Evolutionary conservation across 2,113 vertebrate genomes (phyloP), one percentile per base, ranked within the genome.

Genomic region (Nothoprocta perdicaria): DNA sequence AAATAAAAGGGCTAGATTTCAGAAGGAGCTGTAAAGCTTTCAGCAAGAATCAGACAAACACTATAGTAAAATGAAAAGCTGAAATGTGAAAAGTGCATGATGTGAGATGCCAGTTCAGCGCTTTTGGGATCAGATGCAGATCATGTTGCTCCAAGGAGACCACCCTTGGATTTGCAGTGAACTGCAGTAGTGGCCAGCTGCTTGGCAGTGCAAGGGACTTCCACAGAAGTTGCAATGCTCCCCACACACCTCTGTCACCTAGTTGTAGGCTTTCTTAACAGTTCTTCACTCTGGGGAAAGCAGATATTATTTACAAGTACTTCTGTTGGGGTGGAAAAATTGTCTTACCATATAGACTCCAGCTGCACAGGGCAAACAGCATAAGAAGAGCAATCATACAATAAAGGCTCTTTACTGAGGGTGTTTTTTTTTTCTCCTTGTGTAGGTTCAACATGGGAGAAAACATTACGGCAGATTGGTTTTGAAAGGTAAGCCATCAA

Each of bases 401-500:
- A 17, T 31, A 77, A 60, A 3, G 14, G 9, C 48, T 57, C 48
- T 61, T 96, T 95, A 90, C 96, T 92, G 66, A 77, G 43, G 21
- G 1, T 96, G 40, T 91, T 94, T 95, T 61, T 95, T 96, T 82
- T 97, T 83, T 86, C 53, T 95, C 80, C 93, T 13, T 88, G 62
- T 97, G 6, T 86, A 99, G 99, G 99, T 97, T 98, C 98, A 5
- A 95, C 97, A 1, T 99, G 99, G 99, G 99, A 99, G 97, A 99
- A 98, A 97, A 98, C 99, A 55, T 97, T 99, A 75, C 96, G 99
- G 84, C 99, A 99, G 93, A 98, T 99, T 76, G 99, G 99, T 90
- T 99, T 99, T 95, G 99, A 99, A 97, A 99, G 99, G 99, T 99
- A 98, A 98, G 97, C 69, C 9, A 14, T 27, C 8, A 7, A 33